phyloP scores from a whole-genome alignment of 2,797 vertebrate genomes.

The Propithecus deckenii region DNA sequence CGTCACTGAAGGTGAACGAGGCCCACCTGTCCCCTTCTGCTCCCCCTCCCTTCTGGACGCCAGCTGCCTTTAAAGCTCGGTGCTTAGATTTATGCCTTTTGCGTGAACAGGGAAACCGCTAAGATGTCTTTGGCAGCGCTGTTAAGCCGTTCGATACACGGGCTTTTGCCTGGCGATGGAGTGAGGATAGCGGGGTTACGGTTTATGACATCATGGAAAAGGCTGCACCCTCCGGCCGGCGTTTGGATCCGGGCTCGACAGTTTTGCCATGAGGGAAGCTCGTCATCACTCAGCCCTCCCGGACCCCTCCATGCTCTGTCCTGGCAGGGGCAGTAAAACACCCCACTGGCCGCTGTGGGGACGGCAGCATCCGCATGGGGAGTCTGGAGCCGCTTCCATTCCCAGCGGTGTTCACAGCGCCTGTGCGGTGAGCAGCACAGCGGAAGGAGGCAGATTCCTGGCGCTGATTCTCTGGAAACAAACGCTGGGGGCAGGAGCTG shows the following conservation, averaged over 20 bases:
- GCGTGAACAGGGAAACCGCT: not conserved
- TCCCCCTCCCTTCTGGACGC: not conserved
- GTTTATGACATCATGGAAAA: not conserved
- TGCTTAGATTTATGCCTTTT: not conserved
- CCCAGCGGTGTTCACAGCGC: fast-evolving
- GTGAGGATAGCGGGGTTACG: not conserved
- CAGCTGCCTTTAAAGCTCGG: not conserved
- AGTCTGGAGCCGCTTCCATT: not conserved
- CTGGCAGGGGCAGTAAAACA: fast-evolving
- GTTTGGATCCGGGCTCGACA: not conserved
- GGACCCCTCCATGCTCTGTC: not conserved
- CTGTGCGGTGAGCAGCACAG: not conserved
- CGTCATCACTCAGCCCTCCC: not conserved
- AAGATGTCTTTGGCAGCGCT: not conserved
- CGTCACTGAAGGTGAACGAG: not conserved
- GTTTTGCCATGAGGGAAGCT: not conserved
- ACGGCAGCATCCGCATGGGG: too few species aligned
- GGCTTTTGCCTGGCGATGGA: not conserved
- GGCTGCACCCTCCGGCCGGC: not conserved
- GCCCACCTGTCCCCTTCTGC: not conserved
- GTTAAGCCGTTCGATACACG: not conserved
- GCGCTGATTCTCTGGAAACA: not conserved
- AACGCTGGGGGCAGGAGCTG: not conserved
- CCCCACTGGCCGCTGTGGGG: not conserved
- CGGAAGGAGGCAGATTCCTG: not conserved